Percentiles rank a stretch among this genome's conserved stretches.
Conservation (phyloP, 2,888 invertebrate species). For the Hirtodrosophila confusa region DNA sequence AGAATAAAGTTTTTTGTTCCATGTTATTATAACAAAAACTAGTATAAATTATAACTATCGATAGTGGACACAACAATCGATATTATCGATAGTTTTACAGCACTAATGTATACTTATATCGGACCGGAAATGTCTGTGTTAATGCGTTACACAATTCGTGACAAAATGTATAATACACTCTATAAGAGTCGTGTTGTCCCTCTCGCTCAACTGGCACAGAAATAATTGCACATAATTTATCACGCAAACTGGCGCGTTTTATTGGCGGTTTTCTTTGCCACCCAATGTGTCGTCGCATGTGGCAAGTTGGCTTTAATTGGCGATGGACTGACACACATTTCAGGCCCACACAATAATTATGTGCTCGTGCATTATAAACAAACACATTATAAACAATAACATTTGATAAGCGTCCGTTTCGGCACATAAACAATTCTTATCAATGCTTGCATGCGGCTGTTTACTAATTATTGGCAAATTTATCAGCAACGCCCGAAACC, state of each 20-base stretch:
- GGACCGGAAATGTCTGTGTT: no score
- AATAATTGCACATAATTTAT: slow-evolving; percentile 41
- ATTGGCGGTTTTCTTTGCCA: slow-evolving; percentile 30
- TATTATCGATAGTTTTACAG: no score
- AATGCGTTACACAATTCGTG: no score
- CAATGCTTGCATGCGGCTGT: slow-evolving; percentile 41
- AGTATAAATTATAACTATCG: no score
- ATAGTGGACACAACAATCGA: no score
- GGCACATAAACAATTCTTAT: slow-evolving; percentile 39
- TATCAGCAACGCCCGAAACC: slow-evolving; percentile 16
- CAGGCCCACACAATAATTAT: slow-evolving; percentile 1
- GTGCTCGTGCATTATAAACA: slow-evolving; percentile 18
- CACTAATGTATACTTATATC: no score
- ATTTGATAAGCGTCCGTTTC: slow-evolving; percentile 40
- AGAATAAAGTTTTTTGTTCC: no score
- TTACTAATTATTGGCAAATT: slow-evolving; percentile 47
- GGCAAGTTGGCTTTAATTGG: slow-evolving; percentile 33
- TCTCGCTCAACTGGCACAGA: slow-evolving; percentile 9
- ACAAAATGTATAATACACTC: background rate
- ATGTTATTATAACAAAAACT: no score
- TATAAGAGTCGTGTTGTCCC: background rate
- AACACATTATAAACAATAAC: slow-evolving; percentile 48
- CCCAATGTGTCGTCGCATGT: slow-evolving; percentile 30
- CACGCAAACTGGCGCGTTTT: slow-evolving; percentile 17
- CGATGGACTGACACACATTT: slow-evolving; percentile 27